phyloP scores from a whole-genome alignment of 2,888 invertebrate genomes.

The Diplazon laetatorius region DNA sequence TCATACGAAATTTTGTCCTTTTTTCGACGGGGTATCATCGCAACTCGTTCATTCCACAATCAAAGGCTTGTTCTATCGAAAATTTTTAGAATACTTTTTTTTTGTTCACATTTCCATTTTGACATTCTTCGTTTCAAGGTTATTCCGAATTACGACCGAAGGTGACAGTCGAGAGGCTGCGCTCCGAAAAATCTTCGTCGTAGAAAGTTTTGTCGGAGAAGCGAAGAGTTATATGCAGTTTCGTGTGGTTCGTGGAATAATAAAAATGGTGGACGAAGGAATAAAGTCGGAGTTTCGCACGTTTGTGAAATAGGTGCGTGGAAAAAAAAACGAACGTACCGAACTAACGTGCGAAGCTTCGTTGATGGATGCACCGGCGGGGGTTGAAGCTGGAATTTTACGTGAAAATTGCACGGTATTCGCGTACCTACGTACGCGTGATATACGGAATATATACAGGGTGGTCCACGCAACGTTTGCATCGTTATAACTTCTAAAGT shows the following conservation, averaged over 20 bases:
- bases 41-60: not conserved
- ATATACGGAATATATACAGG: not conserved
- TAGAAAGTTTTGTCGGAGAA: not conserved
- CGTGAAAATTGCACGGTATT: slow-evolving; percentile 50
- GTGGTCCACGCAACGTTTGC: too few species aligned
- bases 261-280: slow-evolving; percentile 42
- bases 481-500: too few species aligned
- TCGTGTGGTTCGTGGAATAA: slow-evolving; percentile 18
- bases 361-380: slow-evolving; percentile 47
- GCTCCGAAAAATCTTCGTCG: not conserved
- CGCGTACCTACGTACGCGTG: slow-evolving; percentile 48
- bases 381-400: slow-evolving; percentile 54
- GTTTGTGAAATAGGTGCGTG: slow-evolving; percentile 38
- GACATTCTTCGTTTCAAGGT: not conserved
- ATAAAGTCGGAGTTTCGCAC: not conserved
- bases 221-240: not conserved
- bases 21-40: not conserved
- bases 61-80: not conserved
- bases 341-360: slow-evolving; percentile 29
- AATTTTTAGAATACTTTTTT: not conserved
- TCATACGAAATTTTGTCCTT: not conserved
- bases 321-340: slow-evolving; percentile 33
- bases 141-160: not conserved
- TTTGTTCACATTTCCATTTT: not conserved
- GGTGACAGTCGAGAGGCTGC: not conserved